These are phyloP conservation scores for Strigops habroptila DNA, from an alignment of 2,113 vertebrate species.

Conservation along the genomic window DNA sequence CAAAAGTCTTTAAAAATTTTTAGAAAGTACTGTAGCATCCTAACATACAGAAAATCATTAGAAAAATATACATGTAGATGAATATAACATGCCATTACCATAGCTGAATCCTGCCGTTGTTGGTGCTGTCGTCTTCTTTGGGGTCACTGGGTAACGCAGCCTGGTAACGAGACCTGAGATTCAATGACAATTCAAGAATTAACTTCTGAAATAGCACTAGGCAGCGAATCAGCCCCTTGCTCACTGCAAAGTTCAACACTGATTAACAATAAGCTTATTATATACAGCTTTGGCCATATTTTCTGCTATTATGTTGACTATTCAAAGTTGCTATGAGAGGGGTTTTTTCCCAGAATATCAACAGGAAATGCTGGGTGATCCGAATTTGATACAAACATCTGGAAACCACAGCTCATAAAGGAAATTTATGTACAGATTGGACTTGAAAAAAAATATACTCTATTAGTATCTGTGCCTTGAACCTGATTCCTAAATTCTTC, in stretches of 20 bases:
- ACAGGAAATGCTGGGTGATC: neutral
- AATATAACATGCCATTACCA: constrained; percentile 69
- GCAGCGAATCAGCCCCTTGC: neutral
- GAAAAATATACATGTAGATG: neutral
- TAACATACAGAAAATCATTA: neutral
- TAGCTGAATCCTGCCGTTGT: constrained; percentile 95
- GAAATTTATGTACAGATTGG: neutral
- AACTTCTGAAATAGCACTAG: neutral
- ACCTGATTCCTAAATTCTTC: neutral
- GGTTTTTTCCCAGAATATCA: neutral
- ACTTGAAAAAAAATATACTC: neutral
- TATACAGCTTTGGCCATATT: neutral
- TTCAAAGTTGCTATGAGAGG: neutral
- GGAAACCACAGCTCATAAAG: neutral
- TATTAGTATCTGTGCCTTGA: neutral
- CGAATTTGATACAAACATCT: neutral
- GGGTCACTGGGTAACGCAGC: constrained; percentile 86
- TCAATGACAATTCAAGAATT: neutral
- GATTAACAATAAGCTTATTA: neutral
- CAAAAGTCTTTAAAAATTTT: neutral
- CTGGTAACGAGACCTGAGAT: constrained; percentile 86
- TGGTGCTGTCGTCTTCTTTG: constrained; percentile 78
- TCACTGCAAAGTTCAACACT: neutral
- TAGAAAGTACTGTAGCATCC: neutral
- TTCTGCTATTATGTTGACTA: neutral